phyloP scores from a whole-genome alignment of 1,140 invertebrate genomes.

The Oncopeltus fasciatus region DNA sequence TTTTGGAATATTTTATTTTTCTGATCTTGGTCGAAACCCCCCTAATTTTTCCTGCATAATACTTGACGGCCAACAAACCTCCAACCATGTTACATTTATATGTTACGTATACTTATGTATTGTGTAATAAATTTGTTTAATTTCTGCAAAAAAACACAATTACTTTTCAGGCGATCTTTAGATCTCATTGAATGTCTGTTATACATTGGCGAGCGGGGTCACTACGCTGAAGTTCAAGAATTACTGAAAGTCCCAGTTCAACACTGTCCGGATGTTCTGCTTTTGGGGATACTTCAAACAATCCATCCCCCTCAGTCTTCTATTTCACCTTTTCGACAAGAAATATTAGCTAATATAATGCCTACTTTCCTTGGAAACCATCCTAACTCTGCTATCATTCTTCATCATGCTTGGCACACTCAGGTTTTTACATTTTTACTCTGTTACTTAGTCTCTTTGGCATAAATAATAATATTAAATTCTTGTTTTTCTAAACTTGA shows the following conservation, averaged over 20 bases:
- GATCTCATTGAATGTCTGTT: constrained; percentile 80
- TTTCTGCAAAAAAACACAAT: not conserved
- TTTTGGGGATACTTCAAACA: constrained; percentile 75
- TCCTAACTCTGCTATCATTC: constrained; percentile 80
- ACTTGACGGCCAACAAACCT: too few relatives aligned
- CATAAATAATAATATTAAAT: too few relatives aligned
- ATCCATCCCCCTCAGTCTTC: constrained; percentile 46
- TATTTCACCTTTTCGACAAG: constrained; percentile 60
- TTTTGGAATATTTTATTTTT: too few relatives aligned
- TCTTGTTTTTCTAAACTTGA: too few relatives aligned
- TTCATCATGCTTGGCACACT: constrained; percentile 87
- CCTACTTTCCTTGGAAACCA: constrained; percentile 87
- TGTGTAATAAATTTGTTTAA: too few relatives aligned
- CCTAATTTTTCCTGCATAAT: not conserved
- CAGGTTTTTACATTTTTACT: constrained; percentile 35
- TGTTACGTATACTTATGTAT: too few relatives aligned
- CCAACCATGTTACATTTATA: too few relatives aligned
- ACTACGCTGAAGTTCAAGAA: constrained; percentile 63
- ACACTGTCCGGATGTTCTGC: constrained; percentile 84
- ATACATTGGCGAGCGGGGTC: constrained; percentile 68
- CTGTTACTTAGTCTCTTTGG: too few relatives aligned
- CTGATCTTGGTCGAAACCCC: too few relatives aligned
- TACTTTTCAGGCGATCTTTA: constrained; percentile 47
- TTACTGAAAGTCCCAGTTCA: constrained; percentile 83
- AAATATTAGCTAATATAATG: constrained; percentile 69